Conservation (phyloP, 2,797 vertebrate genomes). For the Platalea minor region DNA sequence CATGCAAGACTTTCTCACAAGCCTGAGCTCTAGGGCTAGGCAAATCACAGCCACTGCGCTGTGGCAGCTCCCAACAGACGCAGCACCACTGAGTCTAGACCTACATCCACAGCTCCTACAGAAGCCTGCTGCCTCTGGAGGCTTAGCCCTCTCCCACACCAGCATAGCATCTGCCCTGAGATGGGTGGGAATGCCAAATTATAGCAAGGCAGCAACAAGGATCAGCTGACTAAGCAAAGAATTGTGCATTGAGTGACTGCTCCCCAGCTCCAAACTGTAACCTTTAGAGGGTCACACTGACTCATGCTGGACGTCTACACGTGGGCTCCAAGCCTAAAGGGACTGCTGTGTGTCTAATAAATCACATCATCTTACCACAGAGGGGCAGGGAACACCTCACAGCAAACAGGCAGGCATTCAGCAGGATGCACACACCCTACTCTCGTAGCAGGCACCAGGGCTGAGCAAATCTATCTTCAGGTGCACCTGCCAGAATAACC, state of each 20-base stretch:
- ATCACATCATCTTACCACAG: background rate
- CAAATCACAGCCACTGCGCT: background rate
- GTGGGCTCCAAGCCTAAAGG: background rate
- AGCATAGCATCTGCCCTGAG: too few relatives aligned
- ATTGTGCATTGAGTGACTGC: background rate
- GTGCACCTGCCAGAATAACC: background rate
- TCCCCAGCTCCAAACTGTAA: background rate
- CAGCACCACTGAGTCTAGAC: background rate
- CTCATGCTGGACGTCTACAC: background rate
- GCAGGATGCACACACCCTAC: background rate
- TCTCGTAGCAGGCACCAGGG: background rate
- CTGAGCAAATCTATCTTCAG: background rate
- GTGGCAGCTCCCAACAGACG: background rate
- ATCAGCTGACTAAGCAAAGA: background rate
- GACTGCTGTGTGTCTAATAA: background rate
- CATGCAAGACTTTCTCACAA: background rate
- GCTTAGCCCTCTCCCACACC: background rate
- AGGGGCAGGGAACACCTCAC: background rate
- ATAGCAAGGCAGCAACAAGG: background rate
- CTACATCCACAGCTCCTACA: background rate
- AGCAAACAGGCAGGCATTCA: background rate
- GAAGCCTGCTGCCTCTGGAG: background rate
- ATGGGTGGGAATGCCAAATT: background rate
- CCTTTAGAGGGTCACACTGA: background rate
- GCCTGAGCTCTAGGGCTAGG: background rate